Base-by-base conservation (phyloP, 2,888 invertebrate genomes). In the Pteria penguin region DNA sequence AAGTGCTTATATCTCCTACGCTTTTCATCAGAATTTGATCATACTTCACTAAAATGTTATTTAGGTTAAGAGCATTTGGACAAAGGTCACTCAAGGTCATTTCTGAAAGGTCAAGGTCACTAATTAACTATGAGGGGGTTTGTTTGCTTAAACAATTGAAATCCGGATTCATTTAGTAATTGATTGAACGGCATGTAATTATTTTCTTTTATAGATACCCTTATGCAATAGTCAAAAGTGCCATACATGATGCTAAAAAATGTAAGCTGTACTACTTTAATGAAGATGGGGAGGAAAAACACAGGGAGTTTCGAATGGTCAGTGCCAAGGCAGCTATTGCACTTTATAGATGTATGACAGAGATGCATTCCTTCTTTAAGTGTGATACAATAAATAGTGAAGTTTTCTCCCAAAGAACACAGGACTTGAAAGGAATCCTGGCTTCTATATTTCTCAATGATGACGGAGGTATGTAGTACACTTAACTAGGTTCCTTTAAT, bases 401-500 rank as follows among this genome's bases (percentile, higher is more conserved):
- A 75, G 97, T 97, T 68, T 96, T 96, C 0, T 95, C 96, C 67
- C 97, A 97, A 93, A 97, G 96, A 91, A 96, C 96, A 71, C 94
- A 97, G 80, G 97, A 97, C 93, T 93, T 97, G 82, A 97, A 96
- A 94, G 97, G 97, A 75, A 97, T 96, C 58, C 96, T 97, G 87
- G 96, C 96, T 74, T 97, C 97, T 4, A 95, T 97, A 92, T 97
- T 97, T 94, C 97, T 97, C 94, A 96, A 96, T 93, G 97, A 97
- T 3, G 36, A 2, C 4, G 24, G 26, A 26, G 31, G 32, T 65
- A 1, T 26, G 14, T 24, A 36, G 4, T n/a, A n/a, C n/a, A n/a
- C n/a, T n/a, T n/a, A n/a, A n/a, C n/a, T n/a, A n/a, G n/a, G n/a
- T n/a, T n/a, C n/a, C n/a, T n/a, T n/a, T n/a, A n/a, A n/a, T n/a